Conservation (phyloP, 1,140 invertebrate genomes). For the Tetraneura akinire region DNA sequence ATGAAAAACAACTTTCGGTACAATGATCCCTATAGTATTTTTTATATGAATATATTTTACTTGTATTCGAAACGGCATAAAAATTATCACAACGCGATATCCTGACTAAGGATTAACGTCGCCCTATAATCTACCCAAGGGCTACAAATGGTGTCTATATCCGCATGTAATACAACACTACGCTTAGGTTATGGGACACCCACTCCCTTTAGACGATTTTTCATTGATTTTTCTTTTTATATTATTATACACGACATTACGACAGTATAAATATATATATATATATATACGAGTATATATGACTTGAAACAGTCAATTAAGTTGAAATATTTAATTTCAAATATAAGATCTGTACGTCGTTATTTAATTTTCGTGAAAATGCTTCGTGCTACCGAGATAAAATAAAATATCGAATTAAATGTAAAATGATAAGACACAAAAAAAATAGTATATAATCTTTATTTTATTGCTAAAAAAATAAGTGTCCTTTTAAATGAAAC, state of each 20-base stretch:
- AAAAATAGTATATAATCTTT: not conserved
- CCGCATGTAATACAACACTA: constrained; percentile 2
- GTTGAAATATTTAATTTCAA: constrained; percentile 21
- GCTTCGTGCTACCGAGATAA: not conserved
- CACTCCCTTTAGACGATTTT: not conserved
- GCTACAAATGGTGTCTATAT: constrained; percentile 14
- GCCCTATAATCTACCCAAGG: not conserved
- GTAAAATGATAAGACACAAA: too few relatives aligned
- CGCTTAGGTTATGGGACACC: not conserved
- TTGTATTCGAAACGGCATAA: not conserved
- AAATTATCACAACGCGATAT: not conserved
- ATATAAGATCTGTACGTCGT: not conserved
- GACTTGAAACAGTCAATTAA: not conserved
- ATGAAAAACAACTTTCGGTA: too few relatives aligned
- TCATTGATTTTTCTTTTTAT: not conserved
- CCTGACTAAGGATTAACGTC: not conserved
- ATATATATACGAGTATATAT: too few relatives aligned
- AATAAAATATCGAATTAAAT: not conserved
- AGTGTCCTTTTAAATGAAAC: not conserved
- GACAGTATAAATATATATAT: too few relatives aligned
- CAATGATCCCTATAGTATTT: too few relatives aligned
- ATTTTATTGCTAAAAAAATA: not conserved
- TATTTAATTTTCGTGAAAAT: not conserved
- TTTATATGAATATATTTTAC: too few relatives aligned
- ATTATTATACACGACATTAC: not conserved